phyloP scores from a whole-genome alignment of 2,888 invertebrate species.

The Quadriops clusia region DNA sequence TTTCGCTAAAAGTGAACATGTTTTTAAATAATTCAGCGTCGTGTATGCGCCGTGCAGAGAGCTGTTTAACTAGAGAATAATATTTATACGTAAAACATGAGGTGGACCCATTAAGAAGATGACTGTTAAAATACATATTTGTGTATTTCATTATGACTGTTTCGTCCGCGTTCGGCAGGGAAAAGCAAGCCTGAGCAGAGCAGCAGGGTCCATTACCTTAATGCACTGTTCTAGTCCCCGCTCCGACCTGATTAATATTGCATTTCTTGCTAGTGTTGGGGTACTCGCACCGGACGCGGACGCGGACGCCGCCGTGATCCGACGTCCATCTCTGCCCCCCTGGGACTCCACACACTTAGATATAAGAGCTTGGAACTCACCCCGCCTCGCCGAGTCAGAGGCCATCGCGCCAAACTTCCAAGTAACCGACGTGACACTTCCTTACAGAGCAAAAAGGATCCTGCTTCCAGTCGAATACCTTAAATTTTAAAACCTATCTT shows the following conservation, averaged over 20 bases:
- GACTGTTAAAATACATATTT: slow-evolving; percentile 14
- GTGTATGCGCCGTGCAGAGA: too few relatives aligned
- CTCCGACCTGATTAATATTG: slow-evolving; percentile 49
- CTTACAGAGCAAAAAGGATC: slow-evolving; percentile 17
- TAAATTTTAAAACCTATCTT: slow-evolving; percentile 32
- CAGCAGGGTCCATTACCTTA: slow-evolving; percentile 36
- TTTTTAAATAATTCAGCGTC: too few relatives aligned
- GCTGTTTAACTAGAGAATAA: too few relatives aligned
- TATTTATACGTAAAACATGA: too few relatives aligned
- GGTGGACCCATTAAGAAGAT: slow-evolving; percentile 13
- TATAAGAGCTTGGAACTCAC: slow-evolving; percentile 12
- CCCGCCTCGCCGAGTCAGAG: slow-evolving; percentile 19
- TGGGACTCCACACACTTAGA: slow-evolving; percentile 26
- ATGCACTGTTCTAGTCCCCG: slow-evolving; percentile 36
- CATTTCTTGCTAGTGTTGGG: slow-evolving; percentile 41
- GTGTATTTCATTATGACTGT: slow-evolving; percentile 13
- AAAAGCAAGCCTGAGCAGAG: slow-evolving; percentile 14
- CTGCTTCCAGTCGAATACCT: slow-evolving; percentile 24
- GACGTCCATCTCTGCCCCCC: slow-evolving; percentile 29
- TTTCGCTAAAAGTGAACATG: too few relatives aligned
- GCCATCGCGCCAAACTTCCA: slow-evolving; percentile 20
- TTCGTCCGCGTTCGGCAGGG: slow-evolving; percentile 4
- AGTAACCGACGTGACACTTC: slow-evolving; percentile 29
- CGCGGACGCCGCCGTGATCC: too few relatives aligned
- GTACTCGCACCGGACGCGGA: slow-evolving; percentile 28